phyloP scores from a whole-genome alignment of 2,113 vertebrate species.

The Leiothrix lutea region DNA sequence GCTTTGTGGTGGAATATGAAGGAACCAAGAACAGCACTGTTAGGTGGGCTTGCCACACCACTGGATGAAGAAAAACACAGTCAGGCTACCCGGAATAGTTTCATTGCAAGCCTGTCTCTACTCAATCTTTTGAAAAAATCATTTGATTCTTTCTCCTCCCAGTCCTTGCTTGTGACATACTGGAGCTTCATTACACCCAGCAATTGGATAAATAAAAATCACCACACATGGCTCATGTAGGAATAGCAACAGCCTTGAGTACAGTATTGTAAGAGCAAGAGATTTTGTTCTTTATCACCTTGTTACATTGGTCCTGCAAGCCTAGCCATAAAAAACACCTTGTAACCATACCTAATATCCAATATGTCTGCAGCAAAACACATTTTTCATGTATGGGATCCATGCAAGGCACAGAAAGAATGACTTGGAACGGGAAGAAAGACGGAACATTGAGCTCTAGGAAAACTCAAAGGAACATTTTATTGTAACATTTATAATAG shows the following conservation, averaged over 20 bases:
- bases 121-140: background rate
- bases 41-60: background rate
- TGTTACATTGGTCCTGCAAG: background rate
- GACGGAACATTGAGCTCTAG: slow-evolving; percentile 26
- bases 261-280: background rate
- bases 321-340: background rate
- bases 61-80: background rate
- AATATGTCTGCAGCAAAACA: slow-evolving; percentile 8
- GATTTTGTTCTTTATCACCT: slow-evolving; percentile 22
- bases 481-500: slow-evolving; percentile 65
- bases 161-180: background rate
- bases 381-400: background rate
- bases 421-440: slow-evolving; percentile 64
- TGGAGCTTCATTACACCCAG: background rate
- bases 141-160: background rate
- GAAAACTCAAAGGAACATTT: slow-evolving; percentile 64
- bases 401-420: background rate
- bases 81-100: background rate
- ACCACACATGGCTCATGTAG: background rate
- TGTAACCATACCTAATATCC: slow-evolving; percentile 28
- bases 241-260: background rate
- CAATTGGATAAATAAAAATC: background rate
- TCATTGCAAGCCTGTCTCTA: background rate
- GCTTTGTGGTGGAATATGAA: background rate
- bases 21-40: background rate